Evolutionary conservation across 2,797 vertebrate genomes (phyloP), one percentile per base, ranked within the genome.

Genomic region (Pipistrellus pipistrellus): DNA sequence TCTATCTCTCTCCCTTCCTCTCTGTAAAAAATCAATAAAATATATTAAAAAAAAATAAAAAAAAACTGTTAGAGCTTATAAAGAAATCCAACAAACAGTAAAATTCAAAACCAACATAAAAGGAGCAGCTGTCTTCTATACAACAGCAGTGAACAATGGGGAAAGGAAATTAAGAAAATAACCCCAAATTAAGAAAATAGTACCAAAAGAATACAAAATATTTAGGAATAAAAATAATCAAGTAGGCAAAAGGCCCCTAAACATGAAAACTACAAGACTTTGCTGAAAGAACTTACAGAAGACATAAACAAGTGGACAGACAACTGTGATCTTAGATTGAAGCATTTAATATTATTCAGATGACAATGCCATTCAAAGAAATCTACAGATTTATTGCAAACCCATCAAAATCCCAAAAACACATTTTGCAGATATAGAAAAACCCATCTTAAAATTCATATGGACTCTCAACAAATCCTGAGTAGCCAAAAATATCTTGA

Each of bases 141-240:
- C 2, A 55, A 59, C 64, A 57, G 13, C 66, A 92, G 80, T 38
- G 30, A 88, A 68, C 4, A 84, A 91, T 46, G 38, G 23, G 68
- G 46, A 91, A 94, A 91, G 5, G 25, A 88, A 72, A 85, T 30
- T 21, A 73, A 75, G 68, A 66, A 88, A 88, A 88, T 1, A 73
- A 44, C 66, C 53, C 30, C 18, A 68, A 66, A 66, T 66, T 66
- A 32, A 66, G n/a, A 66, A 35, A 66, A 32, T 66, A 66, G 13
- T 12, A 66, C 62, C 27, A 69, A 88, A 88, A 85, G 2, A 44
- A 35, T 48, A 41, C 64, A 64, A 94, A 85, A 85, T 76, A 69
- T n/a, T 68, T 81, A 71, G 51, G 25, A 81, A 71, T 76, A 92
- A 69, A 71, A 44, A 81, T 76, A 69, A 64, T 38, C 10, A 81